Evolutionary conservation across 2,888 invertebrate genomes (phyloP), one percentile per base, ranked within the genome.

Genomic region (Cheilosia impressa): DNA sequence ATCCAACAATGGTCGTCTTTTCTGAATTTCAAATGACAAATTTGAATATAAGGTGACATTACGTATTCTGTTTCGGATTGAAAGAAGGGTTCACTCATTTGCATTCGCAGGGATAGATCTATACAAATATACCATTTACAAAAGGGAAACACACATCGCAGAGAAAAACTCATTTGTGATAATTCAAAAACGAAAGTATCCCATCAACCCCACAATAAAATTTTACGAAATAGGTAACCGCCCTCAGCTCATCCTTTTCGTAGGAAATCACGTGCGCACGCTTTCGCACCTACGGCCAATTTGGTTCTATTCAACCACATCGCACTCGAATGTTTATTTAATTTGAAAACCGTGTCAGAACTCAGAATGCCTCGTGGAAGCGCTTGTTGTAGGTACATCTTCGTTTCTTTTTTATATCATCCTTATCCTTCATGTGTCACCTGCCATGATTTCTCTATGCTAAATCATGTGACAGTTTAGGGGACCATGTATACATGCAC

Each of bases 321-420:
- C 45, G 17, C 52, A n/a, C 19, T 9, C 24, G 66, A 34, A 66
- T 52, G 66, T 66, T 41, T 66, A 53, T 38, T 65, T 53, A 53
- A 53, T 66, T 66, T 41, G 52, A 52, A 15, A 66, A 53, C 50
- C 66, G 41, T 53, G 66, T 53, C 52, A 41, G 24, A 66, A 53
- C 27, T 53, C 52, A 41, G 24, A 66, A 53, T 41, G 52, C 52
- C 41, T 52, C 22, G 38, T 38, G n/a, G 24, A n/a, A 41, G 19
- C 5, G 5, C 38, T 10, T 34, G 13, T 4, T 13, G 13, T 4
- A 13, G 13, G 38, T 38, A 38, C 13, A 38, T 13, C 34, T 13
- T 38, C 34, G 17, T 31, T 31, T 27, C 27, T 6, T 27, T 27
- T 27, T 38, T n/a, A n/a, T 34, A 38, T 57, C 17, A 17, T n/a